Base-by-base conservation (phyloP, 2,113 vertebrate species). In the Passer domesticus region DNA sequence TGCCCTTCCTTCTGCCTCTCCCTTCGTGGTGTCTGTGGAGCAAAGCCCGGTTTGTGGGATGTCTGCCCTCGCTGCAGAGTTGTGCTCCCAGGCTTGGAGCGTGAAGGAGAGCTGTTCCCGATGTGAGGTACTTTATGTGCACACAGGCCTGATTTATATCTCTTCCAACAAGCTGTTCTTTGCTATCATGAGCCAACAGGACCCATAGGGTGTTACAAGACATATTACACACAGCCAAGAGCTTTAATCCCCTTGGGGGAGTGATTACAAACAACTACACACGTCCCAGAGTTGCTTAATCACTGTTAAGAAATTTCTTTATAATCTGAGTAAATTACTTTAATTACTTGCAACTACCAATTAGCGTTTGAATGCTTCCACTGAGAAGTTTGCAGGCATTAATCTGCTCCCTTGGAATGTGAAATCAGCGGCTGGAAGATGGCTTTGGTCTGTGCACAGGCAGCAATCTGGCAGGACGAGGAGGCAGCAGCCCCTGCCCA, bases 281-380 rank as follows among this genome's bases (percentile, higher is more conserved):
- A 97, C 89, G 94, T 97, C 96, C 94, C 90, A 37, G 97, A 95
- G 97, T 98, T 98, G 97, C 98, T 98, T 98, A 98, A 98, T 98
- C 98, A 98, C 97, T 97, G 96, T 97, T 97, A 98, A 98, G 97
- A 98, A 98, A 98, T 98, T 98, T 98, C 97, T 98, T 98, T 98
- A 98, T 98, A 98, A 98, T 98, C 98, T 97, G 94, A 97, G 96
- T 98, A 98, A 98, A 98, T 98, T 98, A 97, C 97, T 98, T 98
- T 98, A 98, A 98, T 98, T 98, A 98, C 96, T 97, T 97, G 96
- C 98, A 98, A 97, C 97, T 97, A 98, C 97, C 98, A 98, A 98
- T 98, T 98, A 98, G 96, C 93, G 95, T 97, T 96, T 98, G 96
- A 98, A 97, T 94, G 97, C 97, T 98, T 98, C 95, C 96, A 97